A percentile compares a stretch with the other conserved stretches of the same genome.
Conservation (phyloP, 2,797 vertebrate genomes). For the Sebastes aleutianus region DNA sequence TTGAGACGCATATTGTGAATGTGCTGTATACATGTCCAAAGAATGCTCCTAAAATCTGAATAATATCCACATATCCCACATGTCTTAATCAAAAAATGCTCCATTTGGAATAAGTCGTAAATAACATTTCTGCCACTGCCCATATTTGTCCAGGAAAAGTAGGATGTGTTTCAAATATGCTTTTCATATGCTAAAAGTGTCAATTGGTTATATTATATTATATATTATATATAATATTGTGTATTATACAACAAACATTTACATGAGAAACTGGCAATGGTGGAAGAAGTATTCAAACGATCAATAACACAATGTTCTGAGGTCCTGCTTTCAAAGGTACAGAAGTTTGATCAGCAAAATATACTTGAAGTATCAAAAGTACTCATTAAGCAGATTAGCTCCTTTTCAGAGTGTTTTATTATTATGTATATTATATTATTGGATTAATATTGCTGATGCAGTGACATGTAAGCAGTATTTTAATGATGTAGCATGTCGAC, state of each 20-base stretch:
- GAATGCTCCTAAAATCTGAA: too few species aligned
- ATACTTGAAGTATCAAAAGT: background rate
- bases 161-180: background rate
- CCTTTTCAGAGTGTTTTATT: background rate
- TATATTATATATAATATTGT: too few species aligned
- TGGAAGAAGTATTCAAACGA: background rate
- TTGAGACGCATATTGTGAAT: too few species aligned
- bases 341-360: background rate
- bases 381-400: background rate
- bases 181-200: background rate
- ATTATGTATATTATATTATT: background rate
- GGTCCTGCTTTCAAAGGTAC: too few species aligned
- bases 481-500: background rate
- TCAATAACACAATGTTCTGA: background rate
- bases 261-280: background rate
- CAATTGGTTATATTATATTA: background rate
- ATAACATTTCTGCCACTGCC: background rate
- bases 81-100: too few species aligned
- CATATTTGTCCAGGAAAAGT: background rate
- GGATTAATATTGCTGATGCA: background rate
- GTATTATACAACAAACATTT: background rate
- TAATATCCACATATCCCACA: too few species aligned
- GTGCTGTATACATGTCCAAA: too few species aligned
- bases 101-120: too few species aligned
- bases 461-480: background rate